These are phyloP conservation scores for Aleiodes testaceus DNA, from an alignment of 2,888 invertebrate species.

Conservation along the genomic window DNA sequence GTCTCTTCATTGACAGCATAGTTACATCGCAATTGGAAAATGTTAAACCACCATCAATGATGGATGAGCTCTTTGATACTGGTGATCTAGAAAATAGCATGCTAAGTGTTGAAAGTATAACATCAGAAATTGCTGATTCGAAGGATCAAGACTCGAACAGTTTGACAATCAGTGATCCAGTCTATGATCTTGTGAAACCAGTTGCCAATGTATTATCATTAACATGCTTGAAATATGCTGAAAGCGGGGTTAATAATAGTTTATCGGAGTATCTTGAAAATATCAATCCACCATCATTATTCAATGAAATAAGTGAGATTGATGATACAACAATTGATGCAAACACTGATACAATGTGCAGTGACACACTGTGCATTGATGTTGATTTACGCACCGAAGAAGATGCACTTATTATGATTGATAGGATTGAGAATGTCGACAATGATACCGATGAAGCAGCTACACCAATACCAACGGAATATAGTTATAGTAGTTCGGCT, in stretches of 20 bases:
- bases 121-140: conserved; percentile 83
- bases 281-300: conserved; percentile 82
- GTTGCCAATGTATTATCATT: conserved; percentile 74
- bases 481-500: conserved; percentile 77
- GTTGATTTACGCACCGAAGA: conserved; percentile 73
- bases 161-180: conserved; percentile 66
- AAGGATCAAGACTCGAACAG: conserved; percentile 72
- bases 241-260: conserved; percentile 71
- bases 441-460: conserved; percentile 78
- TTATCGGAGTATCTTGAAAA: conserved; percentile 79
- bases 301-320: conserved; percentile 81
- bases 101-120: conserved; percentile 88
- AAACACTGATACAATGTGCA: conserved; percentile 72
- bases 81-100: conserved; percentile 87
- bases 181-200: conserved; percentile 78
- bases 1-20: conserved; percentile 75
- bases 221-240: conserved; percentile 68
- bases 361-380: conserved; percentile 75
- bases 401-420: conserved; percentile 53
- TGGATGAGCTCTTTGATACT: conserved; percentile 77
- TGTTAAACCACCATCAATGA: conserved; percentile 87
- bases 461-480: conserved; percentile 81
- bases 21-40: conserved; percentile 82
- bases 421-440: conserved; percentile 71
- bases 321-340: conserved; percentile 71